Percentiles rank a stretch among this genome's conserved stretches.
Evolutionary conservation across 2,113 vertebrate genomes (phyloP).

Genomic region (Tapirus terrestris): DNA sequence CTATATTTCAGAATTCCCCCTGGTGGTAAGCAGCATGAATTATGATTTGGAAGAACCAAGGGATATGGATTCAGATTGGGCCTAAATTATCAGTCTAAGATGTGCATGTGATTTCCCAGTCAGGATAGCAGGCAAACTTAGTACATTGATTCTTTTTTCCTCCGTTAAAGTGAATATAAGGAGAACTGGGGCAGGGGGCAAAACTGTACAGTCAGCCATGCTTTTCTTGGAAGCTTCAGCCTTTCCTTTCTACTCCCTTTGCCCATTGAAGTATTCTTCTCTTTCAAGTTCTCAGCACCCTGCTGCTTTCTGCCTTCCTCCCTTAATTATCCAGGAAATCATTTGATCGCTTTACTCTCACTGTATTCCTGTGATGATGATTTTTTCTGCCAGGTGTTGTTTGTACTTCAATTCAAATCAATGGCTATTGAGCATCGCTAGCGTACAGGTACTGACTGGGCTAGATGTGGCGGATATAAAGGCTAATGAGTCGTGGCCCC

Average conservation of each 20-base stretch:
- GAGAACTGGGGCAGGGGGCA: background rate
- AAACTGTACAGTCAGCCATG: background rate
- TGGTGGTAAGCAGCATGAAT: background rate
- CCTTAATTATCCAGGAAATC: conserved; percentile 47
- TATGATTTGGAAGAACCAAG: background rate
- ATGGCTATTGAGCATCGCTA: background rate
- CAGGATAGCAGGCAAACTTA: background rate
- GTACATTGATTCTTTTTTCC: background rate
- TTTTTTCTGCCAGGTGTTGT: conserved; percentile 39
- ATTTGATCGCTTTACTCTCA: background rate
- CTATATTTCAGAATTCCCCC: background rate
- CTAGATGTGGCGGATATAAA: background rate
- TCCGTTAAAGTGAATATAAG: background rate
- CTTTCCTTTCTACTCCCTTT: background rate
- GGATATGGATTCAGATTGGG: background rate
- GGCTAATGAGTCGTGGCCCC: background rate
- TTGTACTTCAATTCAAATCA: conserved; percentile 47
- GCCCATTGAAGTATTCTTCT: background rate
- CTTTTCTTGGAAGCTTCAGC: background rate
- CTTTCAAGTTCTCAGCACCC: background rate
- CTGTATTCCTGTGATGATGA: background rate
- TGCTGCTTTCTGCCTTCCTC: conserved; percentile 26
- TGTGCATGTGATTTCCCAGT: background rate
- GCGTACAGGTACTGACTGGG: background rate
- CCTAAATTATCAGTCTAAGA: background rate